Base-by-base conservation (phyloP, 2,113 vertebrate species). In the Phainopepla nitens region DNA sequence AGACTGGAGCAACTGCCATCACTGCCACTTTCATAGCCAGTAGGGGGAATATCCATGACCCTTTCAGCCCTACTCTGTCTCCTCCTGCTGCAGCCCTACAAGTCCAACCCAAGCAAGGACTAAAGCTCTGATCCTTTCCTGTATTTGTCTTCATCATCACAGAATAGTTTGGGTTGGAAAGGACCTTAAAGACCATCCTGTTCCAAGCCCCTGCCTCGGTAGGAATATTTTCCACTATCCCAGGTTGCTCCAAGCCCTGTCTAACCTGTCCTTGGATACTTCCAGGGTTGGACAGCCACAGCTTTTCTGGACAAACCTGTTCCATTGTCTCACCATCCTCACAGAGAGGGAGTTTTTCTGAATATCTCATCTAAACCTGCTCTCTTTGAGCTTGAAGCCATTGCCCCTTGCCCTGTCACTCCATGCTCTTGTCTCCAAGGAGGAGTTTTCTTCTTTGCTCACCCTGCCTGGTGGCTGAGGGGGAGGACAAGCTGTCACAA, bases 1-100 rank as follows among this genome's bases (percentile, higher is more conserved):
- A 89, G 14, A 16, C 6, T 11, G 19, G 24, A 85, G 19, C 3
- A 45, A 1, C 8, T 35, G 3, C 21, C 2, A 1, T 10, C 4
- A 24, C 39, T 49, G n/a, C 21, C 10, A 20, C 6, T 44, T 77
- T 66, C 5, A 62, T 2, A 58, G 21, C 7, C 29, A 57, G 33
- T 27, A 80, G 6, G 6, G 6, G 10, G 6, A 18, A 75, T 5
- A 10, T 12, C 49, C 27, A 44, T 31, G 76, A 4, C 12, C 2
- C 16, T 56, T 87, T 75, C 47, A 78, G 10, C 3, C 23, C 11
- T 16, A 7, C 33, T 8, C 19, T 60, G 33, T 4, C 12, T 79
- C n/a, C 47, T 50, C 54, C 36, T 76, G 7, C 3, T 85, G 22
- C 61, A 93, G 15, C 28, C 49, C 66, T 31, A n/a, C 25, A 71